These are phyloP conservation scores for Nanger granti DNA, from an alignment of 2,113 vertebrate genomes.

Conservation along the genomic window DNA sequence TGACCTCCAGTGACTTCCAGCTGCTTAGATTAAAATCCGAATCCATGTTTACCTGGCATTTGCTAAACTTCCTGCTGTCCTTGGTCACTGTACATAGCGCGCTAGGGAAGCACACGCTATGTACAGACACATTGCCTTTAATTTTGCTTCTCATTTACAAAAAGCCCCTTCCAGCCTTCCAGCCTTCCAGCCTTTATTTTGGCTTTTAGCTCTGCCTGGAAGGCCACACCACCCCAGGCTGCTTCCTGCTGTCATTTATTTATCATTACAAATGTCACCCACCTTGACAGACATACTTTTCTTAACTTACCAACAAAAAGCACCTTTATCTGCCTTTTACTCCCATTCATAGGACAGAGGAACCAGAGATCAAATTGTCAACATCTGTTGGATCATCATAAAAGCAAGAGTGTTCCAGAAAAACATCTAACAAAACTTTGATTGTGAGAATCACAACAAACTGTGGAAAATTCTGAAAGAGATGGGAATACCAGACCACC, in stretches of 20 bases:
- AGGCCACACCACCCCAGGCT: rapidly evolving
- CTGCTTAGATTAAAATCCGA: not conserved
- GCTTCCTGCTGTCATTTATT: not conserved
- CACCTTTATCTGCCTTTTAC: not conserved
- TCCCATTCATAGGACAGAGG: not conserved
- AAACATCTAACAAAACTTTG: not conserved
- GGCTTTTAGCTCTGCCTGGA: not conserved
- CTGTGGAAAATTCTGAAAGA: not conserved
- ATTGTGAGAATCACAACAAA: not conserved
- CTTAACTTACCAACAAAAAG: not conserved
- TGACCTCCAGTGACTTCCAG: not conserved
- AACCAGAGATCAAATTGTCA: not conserved
- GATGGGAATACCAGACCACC: not conserved
- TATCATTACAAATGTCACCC: not conserved
- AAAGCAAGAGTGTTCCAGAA: not conserved
- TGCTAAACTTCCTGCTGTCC: not conserved
- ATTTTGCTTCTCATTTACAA: not conserved
- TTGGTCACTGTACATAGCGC: not conserved
- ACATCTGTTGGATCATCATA: not conserved
- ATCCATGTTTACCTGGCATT: too few relatives aligned
- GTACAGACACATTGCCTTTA: not conserved
- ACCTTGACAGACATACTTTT: not conserved
- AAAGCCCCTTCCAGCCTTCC: not conserved
- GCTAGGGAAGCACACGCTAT: not conserved
- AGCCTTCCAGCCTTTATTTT: not conserved